Conservation (phyloP, 2,113 vertebrate species). For the Saguinus imperator region DNA sequence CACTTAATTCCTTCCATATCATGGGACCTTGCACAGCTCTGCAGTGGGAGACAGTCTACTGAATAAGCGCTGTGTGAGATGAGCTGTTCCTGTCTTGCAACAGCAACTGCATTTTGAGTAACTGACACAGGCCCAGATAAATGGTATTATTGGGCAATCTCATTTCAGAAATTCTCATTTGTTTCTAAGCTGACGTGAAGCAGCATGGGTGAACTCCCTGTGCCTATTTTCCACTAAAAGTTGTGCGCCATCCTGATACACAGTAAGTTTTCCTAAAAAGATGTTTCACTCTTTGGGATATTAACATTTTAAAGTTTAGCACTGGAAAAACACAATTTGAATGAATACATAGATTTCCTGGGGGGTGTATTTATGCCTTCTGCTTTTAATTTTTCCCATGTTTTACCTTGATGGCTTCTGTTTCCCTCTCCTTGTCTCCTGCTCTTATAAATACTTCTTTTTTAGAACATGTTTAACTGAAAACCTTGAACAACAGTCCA, state of each 20-base stretch:
- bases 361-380: neutral
- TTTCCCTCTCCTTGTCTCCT: neutral
- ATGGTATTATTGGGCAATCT: constrained; percentile 53
- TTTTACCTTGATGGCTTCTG: neutral
- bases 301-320: constrained; percentile 69
- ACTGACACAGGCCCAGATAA: neutral
- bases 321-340: constrained; percentile 57
- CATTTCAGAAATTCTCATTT: constrained; percentile 72
- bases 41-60: neutral
- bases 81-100: neutral
- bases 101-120: neutral
- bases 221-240: constrained; percentile 27
- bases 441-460: neutral
- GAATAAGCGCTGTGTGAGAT: neutral
- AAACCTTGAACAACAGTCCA: neutral
- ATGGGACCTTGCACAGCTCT: neutral
- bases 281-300: constrained; percentile 49
- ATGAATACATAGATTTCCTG: constrained; percentile 59
- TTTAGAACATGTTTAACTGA: neutral
- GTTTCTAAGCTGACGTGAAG: constrained; percentile 75
- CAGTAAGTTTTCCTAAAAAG: constrained; percentile 66
- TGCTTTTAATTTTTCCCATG: neutral
- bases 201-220: constrained; percentile 45
- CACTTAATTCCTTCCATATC: neutral
- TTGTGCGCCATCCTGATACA: constrained; percentile 61